Evolutionary conservation across 2,113 vertebrate species (phyloP), one percentile per base, ranked within the genome.

Genomic region (Erinaceus europaeus): DNA sequence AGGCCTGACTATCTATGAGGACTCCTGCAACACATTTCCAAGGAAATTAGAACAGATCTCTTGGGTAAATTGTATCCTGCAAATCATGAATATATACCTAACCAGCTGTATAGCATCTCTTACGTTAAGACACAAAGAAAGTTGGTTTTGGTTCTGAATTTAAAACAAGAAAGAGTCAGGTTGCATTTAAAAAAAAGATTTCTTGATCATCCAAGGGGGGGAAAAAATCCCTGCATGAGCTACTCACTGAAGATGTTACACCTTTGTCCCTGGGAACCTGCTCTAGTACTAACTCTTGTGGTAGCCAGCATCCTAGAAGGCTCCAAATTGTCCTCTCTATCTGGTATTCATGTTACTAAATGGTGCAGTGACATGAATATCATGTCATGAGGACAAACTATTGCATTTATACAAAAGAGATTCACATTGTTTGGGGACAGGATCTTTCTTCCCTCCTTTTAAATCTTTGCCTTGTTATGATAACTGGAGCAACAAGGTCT

Each of bases 41-140:
- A 84, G 36, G 77, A 95, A 95, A 93, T 74, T 12, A 48, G 81
- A 93, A 86, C 81, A 90, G 59, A 90, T 75, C 94, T 91, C 68
- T 84, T 38, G 88, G 80, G 53, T 44, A 65, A 95, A 74, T 50
- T 42, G 17, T 64, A 36, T 74, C 84, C 65, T 82, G 87, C 34
- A 67, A 89, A 95, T 85, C 76, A 87, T 62, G 69, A 74, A 53
- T 90, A 57, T 92, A 52, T 52, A 72, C 40, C 57, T 72, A 87
- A 72, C 59, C 82, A 94, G 53, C 86, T 90, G 61, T 75, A 74
- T 14, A 89, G 81, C 14, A 20, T 65, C 13, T 32, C 44, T 25
- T 12, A 76, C 36, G n/a, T 27, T 17, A 10, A 79, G 44, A 15
- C 90, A 71, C 23, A 64, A 27, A 57, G 29, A 73, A 52, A 52